Base-by-base conservation (phyloP, 2,888 invertebrate species). In the Clitarchus hookeri region DNA sequence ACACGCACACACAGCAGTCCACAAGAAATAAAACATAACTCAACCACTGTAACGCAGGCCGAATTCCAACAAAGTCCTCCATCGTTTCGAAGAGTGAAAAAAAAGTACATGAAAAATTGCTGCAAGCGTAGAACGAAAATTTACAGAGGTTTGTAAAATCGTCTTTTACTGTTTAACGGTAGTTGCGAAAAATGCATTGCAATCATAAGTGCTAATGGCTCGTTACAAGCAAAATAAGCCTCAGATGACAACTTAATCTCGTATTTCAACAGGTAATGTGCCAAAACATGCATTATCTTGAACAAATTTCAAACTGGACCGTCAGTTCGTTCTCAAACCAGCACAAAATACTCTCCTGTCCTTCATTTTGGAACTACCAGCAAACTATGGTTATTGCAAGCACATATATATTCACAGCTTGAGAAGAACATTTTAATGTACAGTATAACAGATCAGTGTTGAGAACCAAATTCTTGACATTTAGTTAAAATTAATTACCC, bases 331-430 rank as follows among this genome's bases (percentile, higher is more conserved):
- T 65, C 65, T n/a, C 65, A 65, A 11, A 65, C 65, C 65, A 65
- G 65, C 65, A 65, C 65, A 65, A 23, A 65, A 65, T n/a, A 65
- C n/a, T 65, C 8, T 65, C 65, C n/a, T 65, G 65, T 65, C 65
- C 65, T 65, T 65, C 16, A 65, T 65, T 65, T n/a, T 65, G 65
- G 19, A 65, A 65, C 65, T 65, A 65, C 65, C 65, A 65, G 65
- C 65, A 65, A 65, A 65, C 65, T 65, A 65, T 65, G 65, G 65
- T 65, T 65, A 65, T 65, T 65, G 65, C 65, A 65, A 65, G 65
- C 65, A 65, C 65, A 65, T 65, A 65, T 65, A 65, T 65, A 65
- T 65, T 65, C 65, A 65, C 65, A 65, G 65, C 65, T 65, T 65
- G 65, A 65, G 65, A 65, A 65, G 65, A 65, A 65, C 65, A 65